phyloP scores from a whole-genome alignment of 2,888 invertebrate genomes.

The Lycia hirtaria region DNA sequence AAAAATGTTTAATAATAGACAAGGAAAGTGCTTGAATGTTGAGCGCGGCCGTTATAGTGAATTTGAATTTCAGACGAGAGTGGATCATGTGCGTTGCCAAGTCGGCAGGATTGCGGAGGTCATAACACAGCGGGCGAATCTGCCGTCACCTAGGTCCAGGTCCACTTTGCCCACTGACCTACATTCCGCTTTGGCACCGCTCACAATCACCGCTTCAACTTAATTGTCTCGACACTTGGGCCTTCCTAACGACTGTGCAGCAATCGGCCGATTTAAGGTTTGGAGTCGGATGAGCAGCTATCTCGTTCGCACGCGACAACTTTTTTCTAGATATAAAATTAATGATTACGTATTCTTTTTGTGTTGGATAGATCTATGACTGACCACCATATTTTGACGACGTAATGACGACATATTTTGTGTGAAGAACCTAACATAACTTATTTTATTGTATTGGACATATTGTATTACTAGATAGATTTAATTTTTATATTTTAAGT shows the following conservation, averaged over 20 bases:
- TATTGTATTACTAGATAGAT: too few species aligned
- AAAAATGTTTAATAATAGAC: constrained; percentile 19
- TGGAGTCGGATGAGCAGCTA: too few species aligned
- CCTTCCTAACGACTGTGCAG: constrained; percentile 82
- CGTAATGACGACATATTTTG: too few species aligned
- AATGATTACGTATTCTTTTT: too few species aligned
- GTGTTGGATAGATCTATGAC: too few species aligned
- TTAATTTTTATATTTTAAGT: too few species aligned
- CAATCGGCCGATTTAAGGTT: constrained; percentile 83
- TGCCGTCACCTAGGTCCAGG: constrained; percentile 72
- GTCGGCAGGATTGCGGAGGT: constrained; percentile 61
- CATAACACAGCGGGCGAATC: constrained; percentile 63
- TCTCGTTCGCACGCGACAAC: too few species aligned
- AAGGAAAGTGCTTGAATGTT: constrained; percentile 35
- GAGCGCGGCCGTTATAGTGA: constrained; percentile 41
- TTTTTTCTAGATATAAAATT: too few species aligned
- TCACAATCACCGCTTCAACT: constrained; percentile 84
- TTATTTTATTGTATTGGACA: too few species aligned
- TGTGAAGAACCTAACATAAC: too few species aligned
- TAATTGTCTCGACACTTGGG: constrained; percentile 84
- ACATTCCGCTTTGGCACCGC: constrained; percentile 83
- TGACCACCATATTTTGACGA: too few species aligned
- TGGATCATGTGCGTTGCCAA: constrained; percentile 62
- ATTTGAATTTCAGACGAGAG: constrained; percentile 47
- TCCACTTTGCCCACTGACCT: constrained; percentile 82